Percentiles rank a stretch among this genome's conserved stretches.
These are phyloP conservation scores for Pluvianellus socialis DNA, from an alignment of 2,113 vertebrate species.

Conservation along the genomic window DNA sequence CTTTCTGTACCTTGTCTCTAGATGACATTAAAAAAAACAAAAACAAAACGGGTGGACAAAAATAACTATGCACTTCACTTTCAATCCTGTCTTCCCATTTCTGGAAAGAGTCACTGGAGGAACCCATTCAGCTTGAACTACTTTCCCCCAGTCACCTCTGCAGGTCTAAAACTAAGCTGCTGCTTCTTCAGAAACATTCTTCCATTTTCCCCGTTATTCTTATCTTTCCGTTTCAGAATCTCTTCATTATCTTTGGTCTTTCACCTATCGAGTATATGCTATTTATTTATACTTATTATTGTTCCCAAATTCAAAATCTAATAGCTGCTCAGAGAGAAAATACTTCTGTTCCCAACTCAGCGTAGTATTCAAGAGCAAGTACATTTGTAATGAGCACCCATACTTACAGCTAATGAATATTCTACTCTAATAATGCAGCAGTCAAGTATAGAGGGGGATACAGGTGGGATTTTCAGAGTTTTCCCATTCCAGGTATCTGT, in stretches of 20 bases:
- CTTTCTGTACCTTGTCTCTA: neutral
- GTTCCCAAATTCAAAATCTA: neutral
- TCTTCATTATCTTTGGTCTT: neutral
- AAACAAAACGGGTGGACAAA: neutral
- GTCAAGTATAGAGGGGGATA: conserved; percentile 83
- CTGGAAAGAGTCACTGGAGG: neutral
- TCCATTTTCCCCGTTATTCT: neutral
- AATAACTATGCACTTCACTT: neutral
- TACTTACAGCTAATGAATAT: conserved; percentile 82
- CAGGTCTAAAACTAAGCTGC: neutral
- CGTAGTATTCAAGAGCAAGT: fast-evolving
- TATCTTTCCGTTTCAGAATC: neutral
- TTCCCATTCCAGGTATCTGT: conserved; percentile 85
- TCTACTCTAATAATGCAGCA: conserved; percentile 84
- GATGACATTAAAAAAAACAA: neutral
- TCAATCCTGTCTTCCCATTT: neutral
- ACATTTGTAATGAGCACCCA: neutral
- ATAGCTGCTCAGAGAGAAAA: neutral
- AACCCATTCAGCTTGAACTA: neutral
- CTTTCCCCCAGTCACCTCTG: neutral
- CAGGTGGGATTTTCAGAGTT: conserved; percentile 82
- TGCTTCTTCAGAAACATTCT: neutral
- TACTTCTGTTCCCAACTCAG: neutral
- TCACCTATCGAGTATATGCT: fast-evolving
- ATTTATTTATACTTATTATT: neutral